Percentiles rank a stretch among this genome's conserved stretches.
Conservation (phyloP, 2,797 vertebrate genomes). For the Hirundo rustica region DNA sequence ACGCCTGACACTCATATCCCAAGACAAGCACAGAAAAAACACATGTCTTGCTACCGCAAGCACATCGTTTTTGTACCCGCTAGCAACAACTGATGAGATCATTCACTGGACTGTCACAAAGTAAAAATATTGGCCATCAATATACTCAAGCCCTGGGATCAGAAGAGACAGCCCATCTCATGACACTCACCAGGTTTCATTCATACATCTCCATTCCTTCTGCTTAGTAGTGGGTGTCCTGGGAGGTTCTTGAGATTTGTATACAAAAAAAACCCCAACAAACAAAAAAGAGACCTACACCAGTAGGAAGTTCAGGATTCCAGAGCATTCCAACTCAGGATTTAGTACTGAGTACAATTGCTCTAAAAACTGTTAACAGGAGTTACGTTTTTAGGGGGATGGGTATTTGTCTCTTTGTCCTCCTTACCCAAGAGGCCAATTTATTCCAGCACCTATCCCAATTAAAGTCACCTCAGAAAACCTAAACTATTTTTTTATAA, state of each 20-base stretch:
- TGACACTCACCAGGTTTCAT: neutral
- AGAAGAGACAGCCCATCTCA: neutral
- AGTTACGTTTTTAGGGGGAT: neutral
- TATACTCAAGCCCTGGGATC: neutral
- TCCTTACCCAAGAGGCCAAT: neutral
- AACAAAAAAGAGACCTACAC: neutral
- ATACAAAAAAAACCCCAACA: neutral
- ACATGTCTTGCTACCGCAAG: neutral
- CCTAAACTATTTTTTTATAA: neutral
- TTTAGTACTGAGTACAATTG: neutral
- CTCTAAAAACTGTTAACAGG: neutral
- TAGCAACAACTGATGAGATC: slow-evolving; percentile 13
- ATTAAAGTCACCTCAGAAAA: neutral
- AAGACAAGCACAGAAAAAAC: neutral
- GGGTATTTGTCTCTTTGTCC: neutral
- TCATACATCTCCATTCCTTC: neutral
- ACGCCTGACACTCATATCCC: neutral
- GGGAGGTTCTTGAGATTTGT: neutral
- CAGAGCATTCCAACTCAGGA: neutral
- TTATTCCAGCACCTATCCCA: neutral
- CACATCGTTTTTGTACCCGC: slow-evolving; percentile 19
- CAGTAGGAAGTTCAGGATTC: neutral
- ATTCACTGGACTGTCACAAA: neutral
- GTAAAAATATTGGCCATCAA: neutral
- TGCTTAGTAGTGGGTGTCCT: neutral